Conservation (phyloP, 2,888 invertebrate species). For the Caenorhabditis angaria region DNA sequence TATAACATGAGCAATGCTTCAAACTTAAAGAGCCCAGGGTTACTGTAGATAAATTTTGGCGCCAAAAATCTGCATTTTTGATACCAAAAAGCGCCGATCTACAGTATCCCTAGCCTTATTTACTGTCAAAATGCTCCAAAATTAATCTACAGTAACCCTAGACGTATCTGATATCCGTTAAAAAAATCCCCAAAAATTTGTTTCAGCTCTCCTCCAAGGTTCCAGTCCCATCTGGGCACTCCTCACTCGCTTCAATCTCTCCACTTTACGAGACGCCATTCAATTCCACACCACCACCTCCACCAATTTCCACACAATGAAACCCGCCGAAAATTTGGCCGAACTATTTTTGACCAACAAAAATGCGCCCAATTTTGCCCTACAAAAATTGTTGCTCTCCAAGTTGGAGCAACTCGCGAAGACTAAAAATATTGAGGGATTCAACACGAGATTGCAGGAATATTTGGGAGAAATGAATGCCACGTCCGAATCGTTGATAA, state of each 20-base stretch:
- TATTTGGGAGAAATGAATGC: constrained; percentile 14
- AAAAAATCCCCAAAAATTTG: no score
- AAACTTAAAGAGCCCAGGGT: no score
- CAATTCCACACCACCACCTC: no score
- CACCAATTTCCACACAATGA: no score
- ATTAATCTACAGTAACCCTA: no score
- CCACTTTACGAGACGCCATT: constrained; percentile 24
- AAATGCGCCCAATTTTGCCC: constrained; percentile 17
- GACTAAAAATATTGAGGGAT: constrained; percentile 12
- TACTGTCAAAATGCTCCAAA: no score
- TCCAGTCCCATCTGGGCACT: constrained; percentile 44
- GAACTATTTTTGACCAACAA: constrained; percentile 10
- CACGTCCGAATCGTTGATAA: background rate
- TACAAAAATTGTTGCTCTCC: constrained; percentile 41
- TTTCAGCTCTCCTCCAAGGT: constrained; percentile 33
- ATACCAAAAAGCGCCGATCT: no score
- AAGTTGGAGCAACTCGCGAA: constrained; percentile 47
- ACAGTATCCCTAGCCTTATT: no score
- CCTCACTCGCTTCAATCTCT: constrained; percentile 44
- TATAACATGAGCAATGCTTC: no score
- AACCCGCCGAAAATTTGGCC: constrained; percentile 8
- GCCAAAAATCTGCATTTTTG: no score
- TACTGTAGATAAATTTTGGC: no score
- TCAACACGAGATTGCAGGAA: background rate
- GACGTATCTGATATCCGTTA: no score